Evolutionary conservation across 2,797 vertebrate species (phyloP).

Genomic region (Myotis findleyi): DNA sequence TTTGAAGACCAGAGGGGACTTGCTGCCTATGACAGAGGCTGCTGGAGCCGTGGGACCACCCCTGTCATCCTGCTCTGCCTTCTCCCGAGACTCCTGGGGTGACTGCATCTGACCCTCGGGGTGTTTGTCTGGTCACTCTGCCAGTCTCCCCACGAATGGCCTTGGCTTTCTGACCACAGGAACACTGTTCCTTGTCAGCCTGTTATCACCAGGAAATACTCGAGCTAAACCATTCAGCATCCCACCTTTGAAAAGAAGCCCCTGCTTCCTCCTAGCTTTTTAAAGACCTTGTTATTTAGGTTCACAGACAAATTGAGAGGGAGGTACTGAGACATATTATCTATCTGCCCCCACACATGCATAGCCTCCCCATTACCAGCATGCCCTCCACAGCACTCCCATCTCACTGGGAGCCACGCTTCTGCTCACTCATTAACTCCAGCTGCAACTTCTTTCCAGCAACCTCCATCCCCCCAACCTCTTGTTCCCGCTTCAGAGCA

Average conservation of each 20-base stretch:
- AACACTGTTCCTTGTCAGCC: background rate
- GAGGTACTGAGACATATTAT: background rate
- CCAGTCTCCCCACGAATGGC: background rate
- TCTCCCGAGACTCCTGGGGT: background rate
- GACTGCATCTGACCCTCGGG: background rate
- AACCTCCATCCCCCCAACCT: background rate
- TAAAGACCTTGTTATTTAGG: background rate
- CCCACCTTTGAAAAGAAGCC: background rate
- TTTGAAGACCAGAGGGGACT: background rate
- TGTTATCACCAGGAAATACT: background rate
- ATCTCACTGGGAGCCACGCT: background rate
- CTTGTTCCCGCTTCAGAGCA: background rate
- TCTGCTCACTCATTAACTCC: background rate
- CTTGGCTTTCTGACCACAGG: background rate
- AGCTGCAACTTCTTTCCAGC: background rate
- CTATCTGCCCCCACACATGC: background rate
- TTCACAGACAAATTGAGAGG: background rate
- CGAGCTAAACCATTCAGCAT: background rate
- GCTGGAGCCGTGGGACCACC: background rate
- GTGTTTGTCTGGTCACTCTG: background rate
- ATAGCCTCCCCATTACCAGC: background rate
- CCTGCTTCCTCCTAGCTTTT: background rate
- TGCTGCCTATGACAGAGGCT: background rate
- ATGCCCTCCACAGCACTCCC: rapidly evolving
- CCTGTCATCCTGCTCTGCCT: background rate